Conservation (phyloP, 2,113 vertebrate species). For the Chaetops frenatus region DNA sequence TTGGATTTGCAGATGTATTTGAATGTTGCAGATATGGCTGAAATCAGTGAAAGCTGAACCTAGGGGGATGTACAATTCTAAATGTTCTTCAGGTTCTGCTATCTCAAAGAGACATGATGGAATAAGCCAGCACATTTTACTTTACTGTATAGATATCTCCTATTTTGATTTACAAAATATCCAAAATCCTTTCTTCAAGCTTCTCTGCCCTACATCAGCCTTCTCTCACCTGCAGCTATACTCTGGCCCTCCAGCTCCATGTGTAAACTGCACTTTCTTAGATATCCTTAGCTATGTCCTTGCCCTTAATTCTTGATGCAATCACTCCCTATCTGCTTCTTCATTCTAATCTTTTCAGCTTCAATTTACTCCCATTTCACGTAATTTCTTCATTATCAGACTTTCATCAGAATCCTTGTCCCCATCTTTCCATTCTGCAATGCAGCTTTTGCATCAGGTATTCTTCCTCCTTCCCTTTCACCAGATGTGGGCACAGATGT, state of each 20-base stretch:
- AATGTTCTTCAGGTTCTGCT: background rate
- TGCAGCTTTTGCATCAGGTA: background rate
- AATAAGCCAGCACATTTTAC: background rate
- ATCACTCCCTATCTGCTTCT: background rate
- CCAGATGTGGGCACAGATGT: background rate
- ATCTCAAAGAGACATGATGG: background rate
- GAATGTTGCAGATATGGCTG: background rate
- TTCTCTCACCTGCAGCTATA: background rate
- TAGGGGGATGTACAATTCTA: background rate
- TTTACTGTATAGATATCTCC: background rate
- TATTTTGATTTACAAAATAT: background rate
- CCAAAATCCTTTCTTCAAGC: background rate
- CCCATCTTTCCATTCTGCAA: background rate
- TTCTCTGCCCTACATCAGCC: background rate
- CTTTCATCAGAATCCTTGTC: background rate
- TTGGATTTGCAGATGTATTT: background rate
- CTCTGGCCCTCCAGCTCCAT: background rate
- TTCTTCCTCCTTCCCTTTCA: background rate
- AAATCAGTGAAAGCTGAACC: background rate
- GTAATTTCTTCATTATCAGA: background rate
- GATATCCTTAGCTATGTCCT: accelerated
- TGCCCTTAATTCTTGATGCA: background rate
- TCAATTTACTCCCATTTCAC: background rate
- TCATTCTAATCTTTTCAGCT: background rate
- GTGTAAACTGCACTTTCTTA: background rate